Base-by-base conservation (phyloP, 2,797 vertebrate species). In the Pitangus sulphuratus region DNA sequence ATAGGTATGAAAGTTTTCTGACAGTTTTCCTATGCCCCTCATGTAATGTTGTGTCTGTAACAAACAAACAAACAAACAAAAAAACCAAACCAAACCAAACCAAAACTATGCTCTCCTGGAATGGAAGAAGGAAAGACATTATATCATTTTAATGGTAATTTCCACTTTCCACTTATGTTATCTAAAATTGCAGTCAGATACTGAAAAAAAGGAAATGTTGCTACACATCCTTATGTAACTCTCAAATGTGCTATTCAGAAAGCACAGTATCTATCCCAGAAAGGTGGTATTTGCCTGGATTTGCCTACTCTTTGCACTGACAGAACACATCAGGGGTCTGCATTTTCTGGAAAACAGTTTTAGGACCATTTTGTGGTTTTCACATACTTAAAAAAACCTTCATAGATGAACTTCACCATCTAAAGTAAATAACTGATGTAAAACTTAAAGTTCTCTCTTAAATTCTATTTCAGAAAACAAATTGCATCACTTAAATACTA, bases 11-110 rank as follows among this genome's bases (percentile, higher is more conserved):
- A 80, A 60, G 7, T 24, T 77, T 87, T 70, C 56, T 68, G 18
- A 14, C 64, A 45, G 2, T 65, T 42, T 18, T 68, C 26, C 51
- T 24, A 17, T 0, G 1, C 2, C 3, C 4, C 33, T 64, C 3
- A 0, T 42, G 16, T 22, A 51, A 12, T 35, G 5, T 84, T 42
- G 50, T 76, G 20, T 84, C 14, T 51, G 39, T 33, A 60, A 44
- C 5, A 83, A 70, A 39, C 30, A 56, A 81, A 54, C 2, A 31
- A 72, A 14, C 4, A 28, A 70, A 54, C 44, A 37, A 76, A 51
- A 65, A 62, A 5, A 18, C n/a, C 12, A 5, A 47, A 35, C 7
- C 35, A 35, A 35, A 25, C 2, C 40, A 68, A 47, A 30, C n/a
- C n/a, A 40, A 33, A 1, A 1, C 13, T 37, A 5, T 31, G 2